Evolutionary conservation across 2,888 invertebrate genomes (phyloP), one percentile per base, ranked within the genome.

Genomic region (Acronicta psi): DNA sequence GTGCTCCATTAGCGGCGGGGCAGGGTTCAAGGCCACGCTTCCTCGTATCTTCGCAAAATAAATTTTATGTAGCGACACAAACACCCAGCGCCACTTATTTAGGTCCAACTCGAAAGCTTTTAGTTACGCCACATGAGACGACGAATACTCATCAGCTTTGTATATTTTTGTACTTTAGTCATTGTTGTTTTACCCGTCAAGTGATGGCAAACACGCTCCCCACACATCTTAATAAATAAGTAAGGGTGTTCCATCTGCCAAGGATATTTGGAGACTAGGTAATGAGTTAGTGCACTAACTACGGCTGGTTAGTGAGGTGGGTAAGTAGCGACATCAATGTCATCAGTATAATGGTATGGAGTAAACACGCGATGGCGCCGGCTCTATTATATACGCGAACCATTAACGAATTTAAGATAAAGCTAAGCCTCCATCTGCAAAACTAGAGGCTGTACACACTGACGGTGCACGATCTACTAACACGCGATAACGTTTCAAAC

Each of bases 21-120:
- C 59, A 44, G 41, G 51, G 57, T 63, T 67, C 73, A 67, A 59
- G 51, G 49, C 16, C 37, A 2, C 17, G 20, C 3, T 36, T 17
- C 31, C 29, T 29, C 46, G 51, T 17, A 31, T 52, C 18, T 59
- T 9, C 34, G 49, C 25, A 0, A 47, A 72, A 67, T 52, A 67
- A 59, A 67, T n/a, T n/a, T n/a, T n/a, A n/a, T 51, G 37, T 42
- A 16, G 29, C 23, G 23, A 25, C 29, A 36, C 51, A 42, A 44
- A 52, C 41, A 72, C 40, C 52, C 42, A 18, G 41, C 5, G 49
- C 13, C 23, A 40, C 43, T 61, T 13, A 37, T 40, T 49, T 50
- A 16, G 45, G 42, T 47, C 34, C 20, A 41, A 47, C 51, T 67
- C 34, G 37, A 29, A 59, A 67, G 73, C 73, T 67, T 73, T 67